A percentile compares a stretch with the other conserved stretches of the same genome.
Evolutionary conservation across 2,113 vertebrate species (phyloP).

Genomic region (Cyanoliseus patagonus): DNA sequence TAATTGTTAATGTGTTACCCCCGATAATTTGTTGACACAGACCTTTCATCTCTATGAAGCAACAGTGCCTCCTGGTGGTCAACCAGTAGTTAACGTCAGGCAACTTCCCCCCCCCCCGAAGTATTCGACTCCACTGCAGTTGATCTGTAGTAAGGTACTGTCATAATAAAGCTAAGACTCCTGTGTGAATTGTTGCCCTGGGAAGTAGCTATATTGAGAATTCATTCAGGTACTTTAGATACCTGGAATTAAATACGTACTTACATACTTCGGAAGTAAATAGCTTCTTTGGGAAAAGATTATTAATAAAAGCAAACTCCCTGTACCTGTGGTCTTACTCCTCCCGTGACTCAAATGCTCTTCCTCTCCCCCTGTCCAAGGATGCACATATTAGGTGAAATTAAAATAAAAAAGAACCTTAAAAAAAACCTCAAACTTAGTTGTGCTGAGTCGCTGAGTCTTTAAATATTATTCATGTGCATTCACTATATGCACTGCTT

Average conservation of each 20-base stretch:
- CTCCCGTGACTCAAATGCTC: neutral
- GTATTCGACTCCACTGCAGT: neutral
- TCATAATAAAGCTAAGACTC: neutral
- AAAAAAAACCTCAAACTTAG: neutral
- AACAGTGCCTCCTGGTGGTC: conserved; percentile 43
- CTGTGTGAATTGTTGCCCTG: neutral
- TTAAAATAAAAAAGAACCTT: neutral
- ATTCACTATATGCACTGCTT: neutral
- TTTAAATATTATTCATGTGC: neutral
- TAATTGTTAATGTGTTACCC: neutral
- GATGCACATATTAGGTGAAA: neutral
- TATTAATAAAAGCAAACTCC: neutral
- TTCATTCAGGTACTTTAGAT: neutral
- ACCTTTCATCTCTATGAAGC: neutral
- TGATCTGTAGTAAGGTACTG: neutral
- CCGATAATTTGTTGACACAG: neutral
- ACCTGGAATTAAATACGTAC: neutral
- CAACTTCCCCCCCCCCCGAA: neutral
- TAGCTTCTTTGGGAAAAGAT: neutral
- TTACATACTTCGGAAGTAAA: neutral
- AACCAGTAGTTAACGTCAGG: neutral
- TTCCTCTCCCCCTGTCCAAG: neutral
- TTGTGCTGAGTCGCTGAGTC: neutral
- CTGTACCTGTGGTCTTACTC: neutral
- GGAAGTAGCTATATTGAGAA: neutral